Evolutionary conservation across 2,888 invertebrate genomes (phyloP).

Genomic region (Tromatobia lineatoria): DNA sequence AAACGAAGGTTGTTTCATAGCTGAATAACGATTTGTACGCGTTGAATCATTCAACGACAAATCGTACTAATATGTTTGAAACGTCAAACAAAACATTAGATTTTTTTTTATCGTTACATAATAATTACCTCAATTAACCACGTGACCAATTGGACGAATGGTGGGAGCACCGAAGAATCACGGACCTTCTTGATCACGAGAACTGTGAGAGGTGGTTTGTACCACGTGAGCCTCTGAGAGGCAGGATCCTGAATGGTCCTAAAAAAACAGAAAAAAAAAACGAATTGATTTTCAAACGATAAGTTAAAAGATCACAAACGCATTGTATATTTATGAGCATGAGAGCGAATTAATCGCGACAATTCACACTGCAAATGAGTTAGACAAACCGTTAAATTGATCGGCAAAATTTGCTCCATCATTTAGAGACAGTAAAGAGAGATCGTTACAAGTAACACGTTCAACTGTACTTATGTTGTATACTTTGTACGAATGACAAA

Average conservation of each 20-base stretch:
- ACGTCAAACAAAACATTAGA: background rate
- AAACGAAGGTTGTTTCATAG: background rate
- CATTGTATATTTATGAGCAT: slow-evolving; percentile 11
- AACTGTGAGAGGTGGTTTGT: slow-evolving; percentile 98
- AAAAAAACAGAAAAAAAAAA: slow-evolving; percentile 59
- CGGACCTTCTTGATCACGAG: slow-evolving; percentile 98
- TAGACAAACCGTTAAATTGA: background rate
- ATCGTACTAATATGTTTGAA: slow-evolving; percentile 37
- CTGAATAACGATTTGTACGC: background rate
- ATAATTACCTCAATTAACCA: slow-evolving; percentile 94
- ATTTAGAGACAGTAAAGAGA: background rate
- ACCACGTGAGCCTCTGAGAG: slow-evolving; percentile 98
- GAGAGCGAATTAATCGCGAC: background rate
- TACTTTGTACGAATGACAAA: too few species aligned
- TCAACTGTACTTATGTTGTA: background rate
- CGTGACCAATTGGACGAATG: slow-evolving; percentile 96
- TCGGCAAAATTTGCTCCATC: slow-evolving; percentile 14
- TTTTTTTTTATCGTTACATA: slow-evolving; percentile 23
- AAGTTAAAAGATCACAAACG: background rate
- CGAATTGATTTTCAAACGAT: slow-evolving; percentile 14
- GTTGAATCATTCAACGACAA: slow-evolving; percentile 27
- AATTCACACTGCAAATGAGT: too few species aligned
- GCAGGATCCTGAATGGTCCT: slow-evolving; percentile 99
- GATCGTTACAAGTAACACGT: background rate
- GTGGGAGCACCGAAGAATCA: slow-evolving; percentile 95